Percentiles rank a stretch among this genome's conserved stretches.
Evolutionary conservation across 2,888 invertebrate species (phyloP).

Genomic region (Colletes collaris): DNA sequence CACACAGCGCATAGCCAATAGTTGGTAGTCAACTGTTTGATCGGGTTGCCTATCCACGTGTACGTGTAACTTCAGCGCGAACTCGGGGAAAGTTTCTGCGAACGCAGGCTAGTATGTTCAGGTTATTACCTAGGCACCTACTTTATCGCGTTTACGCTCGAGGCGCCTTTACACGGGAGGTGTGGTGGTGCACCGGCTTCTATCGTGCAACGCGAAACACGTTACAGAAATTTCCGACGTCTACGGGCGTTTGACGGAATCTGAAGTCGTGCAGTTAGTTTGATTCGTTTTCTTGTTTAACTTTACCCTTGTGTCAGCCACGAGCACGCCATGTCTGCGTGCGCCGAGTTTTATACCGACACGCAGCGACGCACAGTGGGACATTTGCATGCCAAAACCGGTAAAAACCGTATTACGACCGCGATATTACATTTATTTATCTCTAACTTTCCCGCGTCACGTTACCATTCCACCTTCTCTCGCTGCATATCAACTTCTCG

Average conservation of each 20-base stretch:
- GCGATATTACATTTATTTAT: not conserved
- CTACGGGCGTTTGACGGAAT: slow-evolving; percentile 40
- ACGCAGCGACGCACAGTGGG: not conserved
- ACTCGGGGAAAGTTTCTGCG: slow-evolving; percentile 55
- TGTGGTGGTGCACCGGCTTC: slow-evolving; percentile 14
- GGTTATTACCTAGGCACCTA: slow-evolving; percentile 60
- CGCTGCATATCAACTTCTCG: too few species aligned
- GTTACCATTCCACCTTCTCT: too few species aligned
- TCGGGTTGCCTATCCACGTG: slow-evolving; percentile 27
- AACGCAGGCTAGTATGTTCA: slow-evolving; percentile 47
- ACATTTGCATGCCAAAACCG: not conserved
- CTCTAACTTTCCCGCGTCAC: too few species aligned
- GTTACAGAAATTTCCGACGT: slow-evolving; percentile 52
- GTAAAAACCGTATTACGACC: slow-evolving; percentile 18
- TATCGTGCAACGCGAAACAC: slow-evolving; percentile 37
- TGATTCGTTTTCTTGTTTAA: slow-evolving; percentile 57
- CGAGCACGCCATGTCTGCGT: slow-evolving; percentile 11
- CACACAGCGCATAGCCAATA: slow-evolving; percentile 11
- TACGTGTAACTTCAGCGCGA: slow-evolving; percentile 31
- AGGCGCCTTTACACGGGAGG: slow-evolving; percentile 8
- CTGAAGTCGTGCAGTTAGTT: slow-evolving; percentile 46
- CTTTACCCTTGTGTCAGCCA: slow-evolving; percentile 26
- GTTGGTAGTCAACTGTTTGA: slow-evolving; percentile 22
- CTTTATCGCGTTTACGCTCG: slow-evolving; percentile 60
- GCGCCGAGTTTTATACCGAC: slow-evolving; percentile 30